Evolutionary conservation across 1,140 invertebrate genomes (phyloP), one percentile per base, ranked within the genome.

Genomic region (Lerema accius): DNA sequence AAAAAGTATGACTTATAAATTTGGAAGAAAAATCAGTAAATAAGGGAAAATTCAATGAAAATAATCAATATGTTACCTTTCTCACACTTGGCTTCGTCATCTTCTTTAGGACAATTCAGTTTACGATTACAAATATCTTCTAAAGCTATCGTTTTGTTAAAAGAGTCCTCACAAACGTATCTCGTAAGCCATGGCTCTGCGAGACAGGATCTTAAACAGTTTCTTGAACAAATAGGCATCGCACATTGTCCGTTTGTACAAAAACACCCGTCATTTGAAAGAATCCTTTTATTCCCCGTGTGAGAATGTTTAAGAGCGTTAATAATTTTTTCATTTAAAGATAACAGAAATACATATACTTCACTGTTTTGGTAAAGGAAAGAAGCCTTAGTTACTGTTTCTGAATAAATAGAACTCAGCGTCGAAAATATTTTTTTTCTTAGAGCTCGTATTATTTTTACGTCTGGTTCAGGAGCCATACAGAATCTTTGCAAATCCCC

Each of bases 11-110:
- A n/a, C n/a, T n/a, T n/a, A n/a, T n/a, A n/a, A n/a, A n/a, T n/a
- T n/a, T n/a, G n/a, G n/a, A n/a, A n/a, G n/a, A n/a, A n/a, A n/a
- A n/a, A n/a, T n/a, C n/a, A n/a, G n/a, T n/a, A n/a, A n/a, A n/a
- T n/a, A n/a, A n/a, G n/a, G n/a, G 19, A 23, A 23, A 23, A 23
- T 23, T 23, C 19, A 23, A 2, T 23, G 19, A n/a, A n/a, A n/a
- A n/a, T n/a, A n/a, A n/a, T n/a, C n/a, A n/a, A n/a, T n/a, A n/a
- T n/a, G n/a, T n/a, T n/a, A 86, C 84, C 84, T 63, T 70, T 73
- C 17, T 48, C 55, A 67, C 83, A 86, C 19, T 67, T 15, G 3
- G 32, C 15, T 70, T 89, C 86, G 46, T 89, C 86, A n/a, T 82
- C 76, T 56, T 66, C 75, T 35, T 70, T 49, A 1, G 74, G 71